A percentile compares a stretch with the other conserved stretches of the same genome.
phyloP scores from a whole-genome alignment of 1,140 invertebrate genomes.

The Propsilocerus akamusi region DNA sequence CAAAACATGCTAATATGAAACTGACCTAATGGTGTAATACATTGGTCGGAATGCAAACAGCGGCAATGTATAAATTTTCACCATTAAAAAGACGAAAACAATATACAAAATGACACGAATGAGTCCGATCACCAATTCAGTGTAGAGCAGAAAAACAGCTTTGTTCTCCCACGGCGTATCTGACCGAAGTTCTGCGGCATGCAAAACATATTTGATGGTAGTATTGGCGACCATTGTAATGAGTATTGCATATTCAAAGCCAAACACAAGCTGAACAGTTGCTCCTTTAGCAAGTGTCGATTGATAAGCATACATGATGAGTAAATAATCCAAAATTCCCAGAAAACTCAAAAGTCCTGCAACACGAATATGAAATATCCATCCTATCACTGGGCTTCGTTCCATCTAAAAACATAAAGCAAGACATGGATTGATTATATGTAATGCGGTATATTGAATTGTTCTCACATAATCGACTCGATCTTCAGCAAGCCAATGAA shows the following conservation, averaged over 20 bases:
- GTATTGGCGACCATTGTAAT: constrained; percentile 89
- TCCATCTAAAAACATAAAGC: constrained; percentile 71
- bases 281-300: constrained; percentile 88
- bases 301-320: constrained; percentile 88
- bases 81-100: constrained; percentile 90
- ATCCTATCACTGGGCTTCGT: constrained; percentile 90
- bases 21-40: constrained; percentile 87
- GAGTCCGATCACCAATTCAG: constrained; percentile 86
- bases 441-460: constrained; percentile 7
- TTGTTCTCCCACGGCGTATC: constrained; percentile 99
- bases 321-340: constrained; percentile 65
- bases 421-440: background rate
- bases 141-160: constrained; percentile 91
- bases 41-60: constrained; percentile 97
- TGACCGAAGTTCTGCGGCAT: constrained; percentile 83
- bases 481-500: constrained; percentile 99
- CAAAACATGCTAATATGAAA: constrained; percentile 2
- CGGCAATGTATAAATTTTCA: constrained; percentile 92
- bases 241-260: constrained; percentile 97
- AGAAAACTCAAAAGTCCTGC: constrained; percentile 67
- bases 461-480: constrained; percentile 93
- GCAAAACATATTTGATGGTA: constrained; percentile 85
- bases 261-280: constrained; percentile 96
- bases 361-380: constrained; percentile 87
- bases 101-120: constrained; percentile 84